These are phyloP conservation scores for Odocoileus virginianus DNA, from an alignment of 2,113 vertebrate species.

Conservation along the genomic window DNA sequence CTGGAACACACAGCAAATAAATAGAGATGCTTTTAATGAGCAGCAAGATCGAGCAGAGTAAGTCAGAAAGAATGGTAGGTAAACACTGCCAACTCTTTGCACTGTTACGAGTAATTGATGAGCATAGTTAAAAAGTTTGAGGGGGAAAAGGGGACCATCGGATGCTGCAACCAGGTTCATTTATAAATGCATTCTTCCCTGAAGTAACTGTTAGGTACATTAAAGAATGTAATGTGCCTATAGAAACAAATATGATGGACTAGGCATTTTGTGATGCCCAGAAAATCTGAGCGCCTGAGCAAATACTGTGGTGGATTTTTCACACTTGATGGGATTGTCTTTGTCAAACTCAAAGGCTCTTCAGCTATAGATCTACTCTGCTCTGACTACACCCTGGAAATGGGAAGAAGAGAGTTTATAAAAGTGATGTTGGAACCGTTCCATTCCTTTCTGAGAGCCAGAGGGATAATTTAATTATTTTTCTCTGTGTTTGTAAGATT, in stretches of 20 bases:
- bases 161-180: slow-evolving; percentile 37
- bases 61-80: slow-evolving; percentile 82
- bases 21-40: slow-evolving; percentile 92
- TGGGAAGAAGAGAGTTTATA: not conserved
- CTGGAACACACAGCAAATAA: slow-evolving; percentile 90
- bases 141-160: not conserved
- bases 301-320: not conserved
- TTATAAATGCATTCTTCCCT: slow-evolving; percentile 69
- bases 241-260: slow-evolving; percentile 31
- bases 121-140: slow-evolving; percentile 78
- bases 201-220: slow-evolving; percentile 33
- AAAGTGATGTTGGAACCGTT: not conserved
- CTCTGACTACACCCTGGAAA: not conserved
- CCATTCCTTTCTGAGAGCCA: slow-evolving; percentile 18
- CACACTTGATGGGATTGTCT: not conserved
- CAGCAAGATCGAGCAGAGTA: slow-evolving; percentile 82
- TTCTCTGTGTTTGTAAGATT: not conserved
- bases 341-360: slow-evolving; percentile 16
- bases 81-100: slow-evolving; percentile 85
- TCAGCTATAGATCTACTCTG: not conserved
- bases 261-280: not conserved
- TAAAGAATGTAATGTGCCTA: slow-evolving; percentile 60
- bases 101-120: slow-evolving; percentile 86
- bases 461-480: slow-evolving; percentile 43
- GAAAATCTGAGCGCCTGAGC: not conserved